Evolutionary conservation across 2,113 vertebrate species (phyloP).

Genomic region (Ardeotis arabs): DNA sequence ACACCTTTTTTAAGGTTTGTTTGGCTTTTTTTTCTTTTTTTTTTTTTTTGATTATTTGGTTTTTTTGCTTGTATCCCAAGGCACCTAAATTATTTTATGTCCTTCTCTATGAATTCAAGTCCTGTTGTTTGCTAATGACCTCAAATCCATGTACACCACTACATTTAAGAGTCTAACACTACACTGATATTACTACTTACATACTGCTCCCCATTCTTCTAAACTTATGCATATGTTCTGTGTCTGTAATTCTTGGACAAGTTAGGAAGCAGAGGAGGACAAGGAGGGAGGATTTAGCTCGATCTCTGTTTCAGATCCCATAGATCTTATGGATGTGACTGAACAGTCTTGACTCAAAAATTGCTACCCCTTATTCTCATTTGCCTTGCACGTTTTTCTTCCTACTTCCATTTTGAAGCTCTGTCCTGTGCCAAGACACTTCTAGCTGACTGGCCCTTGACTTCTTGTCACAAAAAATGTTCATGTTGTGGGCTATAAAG

Average conservation of each 20-base stretch:
- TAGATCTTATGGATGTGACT: not conserved
- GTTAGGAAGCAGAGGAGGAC: not conserved
- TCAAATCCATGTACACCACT: not conserved
- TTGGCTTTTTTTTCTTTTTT: too few species aligned
- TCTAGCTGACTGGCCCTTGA: not conserved
- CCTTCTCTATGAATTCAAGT: not conserved
- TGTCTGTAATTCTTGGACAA: not conserved
- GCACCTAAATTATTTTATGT: not conserved
- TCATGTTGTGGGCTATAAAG: not conserved
- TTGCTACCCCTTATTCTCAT: not conserved
- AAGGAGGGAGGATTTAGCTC: not conserved
- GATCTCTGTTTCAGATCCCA: not conserved
- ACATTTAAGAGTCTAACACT: not conserved
- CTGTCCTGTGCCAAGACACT: not conserved
- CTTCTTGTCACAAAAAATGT: not conserved
- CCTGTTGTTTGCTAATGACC: not conserved
- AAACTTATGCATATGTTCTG: not conserved
- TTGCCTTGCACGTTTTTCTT: not conserved
- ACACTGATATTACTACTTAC: not conserved
- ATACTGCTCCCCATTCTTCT: not conserved
- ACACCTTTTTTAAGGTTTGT: fast-evolving
- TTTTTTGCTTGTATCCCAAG: not conserved
- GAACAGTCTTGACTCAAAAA: not conserved
- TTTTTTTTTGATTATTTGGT: not conserved
- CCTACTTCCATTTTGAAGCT: not conserved